Base-by-base conservation (phyloP, 2,113 vertebrate species). In the Gallinago jamesoni region DNA sequence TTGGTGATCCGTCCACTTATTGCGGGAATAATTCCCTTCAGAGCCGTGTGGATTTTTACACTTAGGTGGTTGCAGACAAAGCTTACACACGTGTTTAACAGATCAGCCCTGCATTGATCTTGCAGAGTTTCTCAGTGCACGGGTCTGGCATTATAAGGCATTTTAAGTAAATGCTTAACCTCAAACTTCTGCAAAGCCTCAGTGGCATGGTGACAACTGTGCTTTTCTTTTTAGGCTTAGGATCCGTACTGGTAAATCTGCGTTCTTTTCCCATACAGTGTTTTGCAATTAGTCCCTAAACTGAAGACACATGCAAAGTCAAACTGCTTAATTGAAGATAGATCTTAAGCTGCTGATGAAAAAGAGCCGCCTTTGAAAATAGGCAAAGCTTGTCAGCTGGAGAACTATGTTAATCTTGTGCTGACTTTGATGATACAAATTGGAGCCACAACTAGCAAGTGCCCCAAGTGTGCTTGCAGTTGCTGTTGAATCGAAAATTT, bases 81-180 rank as follows among this genome's bases (percentile, higher is more conserved):
- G 76, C 79, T 88, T 74, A 41, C 52, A 52, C 63, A 52, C 0
- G 2, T 73, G 45, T 95, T 84, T 77, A 80, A 57, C 43, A 69
- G 63, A 93, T 95, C 67, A 90, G 55, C 60, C 66, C 67, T 0
- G 5, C 69, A 76, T 74, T 91, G 75, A 90, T 93, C 59, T 77
- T 67, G 70, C 47, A 74, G 75, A 75, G 67, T 53, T 91, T 84
- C 7, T 14, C 59, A 84, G 47, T 79, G 63, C n/a, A 15, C 63
- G 52, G 6, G 14, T 93, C 82, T 95, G 91, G 70, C 95, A 83
- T 90, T 95, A 25, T 22, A 84, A 92, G 68, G 55, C 52, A 37
- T 85, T 89, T 96, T 76, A 82, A 96, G 78, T 82, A 72, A 87
- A 69, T 35, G 57, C 69, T 96, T 94, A 86, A 87, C 59, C 90